Percentiles rank a stretch among this genome's conserved stretches.
These are phyloP conservation scores for Cottus gobio DNA, from an alignment of 2,113 vertebrate species.

Conservation along the genomic window DNA sequence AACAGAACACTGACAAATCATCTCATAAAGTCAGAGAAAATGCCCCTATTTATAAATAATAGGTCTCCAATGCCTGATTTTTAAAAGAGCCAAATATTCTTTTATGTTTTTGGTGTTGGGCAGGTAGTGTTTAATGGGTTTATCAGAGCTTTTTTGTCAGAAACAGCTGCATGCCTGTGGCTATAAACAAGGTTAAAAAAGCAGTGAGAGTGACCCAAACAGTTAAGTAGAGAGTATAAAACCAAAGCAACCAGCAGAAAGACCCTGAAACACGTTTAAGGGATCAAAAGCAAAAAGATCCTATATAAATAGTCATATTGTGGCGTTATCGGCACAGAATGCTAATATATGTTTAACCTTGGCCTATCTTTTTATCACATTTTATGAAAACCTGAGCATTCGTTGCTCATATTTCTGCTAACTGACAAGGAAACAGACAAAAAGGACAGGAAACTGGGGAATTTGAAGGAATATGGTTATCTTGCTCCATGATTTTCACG, in stretches of 20 bases:
- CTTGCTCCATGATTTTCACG: slow-evolving; percentile 32
- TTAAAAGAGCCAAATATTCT: neutral
- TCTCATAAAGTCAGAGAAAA: neutral
- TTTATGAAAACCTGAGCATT: neutral
- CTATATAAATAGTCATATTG: neutral
- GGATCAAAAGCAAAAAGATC: neutral
- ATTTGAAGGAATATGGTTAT: slow-evolving; percentile 24
- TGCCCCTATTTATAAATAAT: neutral
- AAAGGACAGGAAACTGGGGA: neutral
- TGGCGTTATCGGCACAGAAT: neutral
- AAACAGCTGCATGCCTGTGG: neutral
- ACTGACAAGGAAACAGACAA: neutral
- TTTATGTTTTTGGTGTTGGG: neutral
- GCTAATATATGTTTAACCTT: neutral
- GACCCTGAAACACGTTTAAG: neutral
- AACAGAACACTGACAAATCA: neutral
- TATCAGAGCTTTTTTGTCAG: neutral
- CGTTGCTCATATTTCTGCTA: neutral
- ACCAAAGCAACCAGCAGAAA: neutral
- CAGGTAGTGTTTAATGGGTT: neutral
- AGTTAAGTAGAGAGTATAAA: neutral
- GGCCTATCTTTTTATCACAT: neutral
- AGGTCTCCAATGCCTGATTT: neutral
- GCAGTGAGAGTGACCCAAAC: neutral
- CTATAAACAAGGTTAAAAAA: neutral